phyloP scores from a whole-genome alignment of 2,888 invertebrate genomes.

The Barypeithes pellucidus region DNA sequence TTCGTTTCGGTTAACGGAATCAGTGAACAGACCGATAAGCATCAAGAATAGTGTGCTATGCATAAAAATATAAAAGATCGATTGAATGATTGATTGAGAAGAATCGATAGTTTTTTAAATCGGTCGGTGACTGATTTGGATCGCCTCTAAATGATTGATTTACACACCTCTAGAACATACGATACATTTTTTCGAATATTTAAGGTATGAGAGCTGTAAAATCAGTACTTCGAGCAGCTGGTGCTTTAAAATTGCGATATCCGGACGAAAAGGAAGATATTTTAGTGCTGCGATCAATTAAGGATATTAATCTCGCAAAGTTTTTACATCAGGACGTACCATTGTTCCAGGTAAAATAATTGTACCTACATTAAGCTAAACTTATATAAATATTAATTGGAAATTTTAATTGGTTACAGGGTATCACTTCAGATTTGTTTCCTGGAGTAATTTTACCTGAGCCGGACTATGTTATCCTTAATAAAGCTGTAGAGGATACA shows the following conservation, averaged over 20 bases:
- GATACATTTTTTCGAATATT: no score
- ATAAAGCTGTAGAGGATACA: constrained; percentile 77
- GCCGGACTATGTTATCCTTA: constrained; percentile 85
- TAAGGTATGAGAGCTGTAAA: constrained; percentile 95
- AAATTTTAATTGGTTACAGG: constrained; percentile 71
- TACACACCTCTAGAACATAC: no score
- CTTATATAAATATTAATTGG: neutral
- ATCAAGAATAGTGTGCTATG: no score
- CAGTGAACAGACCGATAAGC: no score
- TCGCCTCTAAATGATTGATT: no score
- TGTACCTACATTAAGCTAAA: neutral
- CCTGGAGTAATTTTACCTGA: constrained; percentile 86
- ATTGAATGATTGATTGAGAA: no score
- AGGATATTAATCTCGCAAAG: constrained; percentile 95
- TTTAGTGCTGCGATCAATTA: constrained; percentile 90
- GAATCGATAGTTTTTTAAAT: no score
- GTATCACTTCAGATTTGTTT: constrained; percentile 95
- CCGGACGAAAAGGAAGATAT: constrained; percentile 91
- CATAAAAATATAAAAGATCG: no score
- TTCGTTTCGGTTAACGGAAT: no score
- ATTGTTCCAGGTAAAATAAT: constrained; percentile 79
- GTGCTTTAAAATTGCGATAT: constrained; percentile 90
- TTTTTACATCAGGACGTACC: constrained; percentile 92
- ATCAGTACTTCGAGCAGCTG: constrained; percentile 92
- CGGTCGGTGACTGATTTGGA: no score